Conservation (phyloP, 1,140 invertebrate species). For the Gonatopus flavifemur region DNA sequence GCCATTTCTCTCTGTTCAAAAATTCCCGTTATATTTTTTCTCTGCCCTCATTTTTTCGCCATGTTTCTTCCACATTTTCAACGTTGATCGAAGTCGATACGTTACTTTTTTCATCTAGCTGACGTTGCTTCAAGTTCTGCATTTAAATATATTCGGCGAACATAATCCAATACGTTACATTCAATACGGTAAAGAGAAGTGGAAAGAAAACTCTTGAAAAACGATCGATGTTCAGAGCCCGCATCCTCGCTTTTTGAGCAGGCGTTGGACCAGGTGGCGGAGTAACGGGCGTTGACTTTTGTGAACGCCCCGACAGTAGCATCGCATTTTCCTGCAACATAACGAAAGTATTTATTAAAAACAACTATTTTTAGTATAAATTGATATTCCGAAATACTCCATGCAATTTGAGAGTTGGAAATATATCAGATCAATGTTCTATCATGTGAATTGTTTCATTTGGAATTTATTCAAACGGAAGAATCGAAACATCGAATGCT, state of each 20-base stretch:
- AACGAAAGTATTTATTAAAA: too few relatives aligned
- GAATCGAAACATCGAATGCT: conserved; percentile 1
- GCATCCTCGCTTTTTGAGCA: conserved; percentile 67
- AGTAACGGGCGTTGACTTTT: conserved; percentile 49
- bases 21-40: too few relatives aligned
- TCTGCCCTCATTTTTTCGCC: too few relatives aligned
- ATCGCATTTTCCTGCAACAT: conserved; percentile 59
- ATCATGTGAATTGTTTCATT: too few relatives aligned
- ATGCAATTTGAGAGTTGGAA: conserved; percentile 4
- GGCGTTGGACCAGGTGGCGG: conserved; percentile 58
- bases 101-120: too few relatives aligned
- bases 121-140: conserved; percentile 29
- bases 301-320: conserved; percentile 57
- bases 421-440: too few relatives aligned
- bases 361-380: conserved; percentile 1
- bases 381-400: background rate
- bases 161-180: conserved; percentile 86
- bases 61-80: too few relatives aligned
- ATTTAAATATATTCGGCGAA: conserved; percentile 82
- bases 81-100: too few relatives aligned
- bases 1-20: too few relatives aligned
- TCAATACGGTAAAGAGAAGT: conserved; percentile 79
- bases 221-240: conserved; percentile 85
- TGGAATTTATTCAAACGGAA: too few relatives aligned
- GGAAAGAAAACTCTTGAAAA: conserved; percentile 87